Percentiles rank a stretch among this genome's conserved stretches.
Conservation (phyloP, 2,888 invertebrate species). For the Dicroscelio sp. region DNA sequence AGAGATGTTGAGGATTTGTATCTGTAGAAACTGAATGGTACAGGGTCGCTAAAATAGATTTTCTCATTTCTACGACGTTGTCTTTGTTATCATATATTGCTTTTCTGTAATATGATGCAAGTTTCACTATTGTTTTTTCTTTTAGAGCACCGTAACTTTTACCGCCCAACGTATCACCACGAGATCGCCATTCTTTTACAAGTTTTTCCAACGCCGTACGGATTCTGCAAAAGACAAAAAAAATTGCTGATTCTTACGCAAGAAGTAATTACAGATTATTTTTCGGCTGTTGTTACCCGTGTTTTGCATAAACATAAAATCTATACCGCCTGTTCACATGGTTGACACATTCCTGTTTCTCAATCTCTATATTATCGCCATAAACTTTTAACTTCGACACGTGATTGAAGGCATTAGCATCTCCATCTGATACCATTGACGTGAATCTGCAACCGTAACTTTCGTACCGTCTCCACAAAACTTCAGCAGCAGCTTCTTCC, state of each 20-base stretch:
- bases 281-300: too few species aligned
- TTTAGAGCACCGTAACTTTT: too few species aligned
- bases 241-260: too few species aligned
- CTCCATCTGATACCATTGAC: not conserved
- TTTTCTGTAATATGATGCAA: too few species aligned
- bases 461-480: not conserved
- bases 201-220: too few species aligned
- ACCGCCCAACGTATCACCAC: too few species aligned
- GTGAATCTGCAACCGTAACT: not conserved
- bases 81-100: too few species aligned
- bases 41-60: not conserved
- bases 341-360: slow-evolving; percentile 12
- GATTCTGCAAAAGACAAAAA: too few species aligned
- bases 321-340: too few species aligned
- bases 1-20: not conserved
- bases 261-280: not conserved
- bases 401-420: not conserved
- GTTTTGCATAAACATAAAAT: too few species aligned
- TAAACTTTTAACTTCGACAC: slow-evolving; percentile 14
- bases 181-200: too few species aligned
- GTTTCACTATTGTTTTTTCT: too few species aligned
- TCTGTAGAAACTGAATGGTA: slow-evolving; percentile 31
- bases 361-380: slow-evolving; percentile 15
- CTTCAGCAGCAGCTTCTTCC: slow-evolving; percentile 14
- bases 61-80: not conserved